Evolutionary conservation across 2,113 vertebrate genomes (phyloP).

Genomic region (Bufo bufo): DNA sequence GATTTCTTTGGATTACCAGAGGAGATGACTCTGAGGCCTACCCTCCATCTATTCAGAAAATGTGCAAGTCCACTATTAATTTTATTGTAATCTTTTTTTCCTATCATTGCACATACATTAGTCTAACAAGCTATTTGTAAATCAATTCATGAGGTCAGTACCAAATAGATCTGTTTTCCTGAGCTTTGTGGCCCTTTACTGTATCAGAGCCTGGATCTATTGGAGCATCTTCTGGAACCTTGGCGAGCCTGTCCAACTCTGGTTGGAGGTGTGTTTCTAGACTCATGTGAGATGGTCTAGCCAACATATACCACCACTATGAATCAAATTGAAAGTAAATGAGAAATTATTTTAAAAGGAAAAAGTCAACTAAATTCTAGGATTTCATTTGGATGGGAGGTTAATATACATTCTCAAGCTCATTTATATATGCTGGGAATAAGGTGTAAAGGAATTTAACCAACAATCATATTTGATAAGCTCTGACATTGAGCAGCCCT

Average conservation of each 20-base stretch:
- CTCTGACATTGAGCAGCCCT: slow-evolving; percentile 23
- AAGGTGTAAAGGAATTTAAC: slow-evolving; percentile 31
- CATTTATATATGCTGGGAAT: slow-evolving; percentile 9
- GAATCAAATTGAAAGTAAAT: not conserved
- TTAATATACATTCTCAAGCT: not conserved
- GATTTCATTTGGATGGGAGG: not conserved
- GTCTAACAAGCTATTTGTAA: not conserved
- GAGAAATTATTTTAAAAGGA: not conserved
- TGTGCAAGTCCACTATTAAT: no score
- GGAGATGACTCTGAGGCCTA: no score
- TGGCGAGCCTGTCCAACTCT: not conserved
- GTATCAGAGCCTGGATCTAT: not conserved
- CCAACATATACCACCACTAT: not conserved
- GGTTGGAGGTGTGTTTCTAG: not conserved
- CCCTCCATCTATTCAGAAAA: no score
- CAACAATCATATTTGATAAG: slow-evolving; percentile 42
- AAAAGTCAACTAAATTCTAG: not conserved
- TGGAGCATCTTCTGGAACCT: not conserved
- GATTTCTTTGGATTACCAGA: no score
- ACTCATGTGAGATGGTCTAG: not conserved
- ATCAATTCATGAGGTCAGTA: not conserved
- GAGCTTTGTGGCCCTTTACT: not conserved
- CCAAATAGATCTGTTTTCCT: not conserved
- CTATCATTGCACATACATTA: no score
- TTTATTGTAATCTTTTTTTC: no score